A percentile compares a stretch with the other conserved stretches of the same genome.
Conservation (phyloP, 2,113 vertebrate species). For the Bothrops jararaca region DNA sequence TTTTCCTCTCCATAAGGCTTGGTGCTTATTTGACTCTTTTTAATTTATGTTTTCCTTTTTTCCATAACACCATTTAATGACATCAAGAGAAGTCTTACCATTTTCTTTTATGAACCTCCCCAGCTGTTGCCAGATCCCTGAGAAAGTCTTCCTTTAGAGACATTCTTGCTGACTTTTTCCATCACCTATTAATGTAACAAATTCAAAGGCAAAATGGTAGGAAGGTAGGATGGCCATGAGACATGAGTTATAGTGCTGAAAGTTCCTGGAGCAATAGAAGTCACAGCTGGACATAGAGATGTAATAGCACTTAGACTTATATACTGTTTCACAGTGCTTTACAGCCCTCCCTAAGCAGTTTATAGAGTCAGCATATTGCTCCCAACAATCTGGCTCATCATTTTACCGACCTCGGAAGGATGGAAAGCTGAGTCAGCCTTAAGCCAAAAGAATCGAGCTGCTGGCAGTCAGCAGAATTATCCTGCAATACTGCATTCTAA, state of each 20-base stretch:
- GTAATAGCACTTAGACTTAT: neutral
- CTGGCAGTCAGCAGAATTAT: too few relatives aligned
- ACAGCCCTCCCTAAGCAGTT: too few relatives aligned
- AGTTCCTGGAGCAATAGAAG: neutral
- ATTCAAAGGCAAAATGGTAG: neutral
- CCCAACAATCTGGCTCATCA: too few relatives aligned
- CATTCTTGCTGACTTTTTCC: neutral
- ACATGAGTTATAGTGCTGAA: fast-evolving
- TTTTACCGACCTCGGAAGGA: too few relatives aligned
- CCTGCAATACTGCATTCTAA: too few relatives aligned
- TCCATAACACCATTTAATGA: neutral
- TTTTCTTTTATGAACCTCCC: neutral
- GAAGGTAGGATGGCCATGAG: fast-evolving
- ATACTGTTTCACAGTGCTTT: too few relatives aligned
- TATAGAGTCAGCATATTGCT: too few relatives aligned
- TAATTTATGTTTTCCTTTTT: neutral
- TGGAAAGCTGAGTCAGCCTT: too few relatives aligned
- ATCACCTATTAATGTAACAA: neutral
- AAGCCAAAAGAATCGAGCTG: too few relatives aligned
- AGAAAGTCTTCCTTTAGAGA: neutral
- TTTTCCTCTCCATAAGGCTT: neutral
- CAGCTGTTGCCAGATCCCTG: neutral
- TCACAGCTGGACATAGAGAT: neutral
- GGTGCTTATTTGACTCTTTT: neutral
- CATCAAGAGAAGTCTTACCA: neutral